Evolutionary conservation across 2,797 vertebrate species (phyloP).

Genomic region (Micrastur ruficollis): DNA sequence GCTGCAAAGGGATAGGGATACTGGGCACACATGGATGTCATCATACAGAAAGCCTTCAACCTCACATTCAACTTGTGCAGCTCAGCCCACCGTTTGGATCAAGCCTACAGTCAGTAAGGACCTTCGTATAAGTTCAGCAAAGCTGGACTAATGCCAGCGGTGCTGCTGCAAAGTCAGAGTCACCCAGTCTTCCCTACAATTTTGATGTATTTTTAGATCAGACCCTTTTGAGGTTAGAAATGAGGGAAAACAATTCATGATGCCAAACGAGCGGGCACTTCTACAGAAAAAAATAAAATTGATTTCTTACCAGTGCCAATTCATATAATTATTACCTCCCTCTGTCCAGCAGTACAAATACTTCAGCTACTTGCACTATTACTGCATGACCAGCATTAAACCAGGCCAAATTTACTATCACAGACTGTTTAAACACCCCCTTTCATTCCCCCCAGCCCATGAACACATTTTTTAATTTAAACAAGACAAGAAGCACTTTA

Average conservation of each 20-base stretch:
- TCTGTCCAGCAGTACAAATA: conserved; percentile 85
- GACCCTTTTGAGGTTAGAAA: neutral
- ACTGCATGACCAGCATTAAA: conserved; percentile 82
- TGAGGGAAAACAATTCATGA: neutral
- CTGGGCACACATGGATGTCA: neutral
- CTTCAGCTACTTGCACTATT: neutral
- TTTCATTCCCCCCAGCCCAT: neutral
- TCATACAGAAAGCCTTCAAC: neutral
- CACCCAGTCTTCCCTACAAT: neutral
- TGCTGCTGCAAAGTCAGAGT: neutral
- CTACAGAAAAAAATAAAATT: neutral
- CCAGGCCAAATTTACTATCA: conserved; percentile 7
- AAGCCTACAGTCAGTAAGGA: neutral
- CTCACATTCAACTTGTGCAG: neutral
- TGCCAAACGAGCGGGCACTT: neutral
- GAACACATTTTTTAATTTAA: conserved; percentile 30
- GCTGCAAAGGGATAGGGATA: neutral
- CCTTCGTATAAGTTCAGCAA: neutral
- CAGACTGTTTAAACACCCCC: conserved; percentile 6
- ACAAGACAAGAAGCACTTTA: conserved; percentile 63
- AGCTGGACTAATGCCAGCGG: neutral
- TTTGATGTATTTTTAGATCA: neutral
- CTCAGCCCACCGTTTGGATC: neutral
- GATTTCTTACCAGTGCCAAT: neutral
- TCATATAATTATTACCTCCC: neutral